These are phyloP conservation scores for Leptinotarsa peninsularis DNA, from an alignment of 2,888 invertebrate genomes.

Conservation along the genomic window DNA sequence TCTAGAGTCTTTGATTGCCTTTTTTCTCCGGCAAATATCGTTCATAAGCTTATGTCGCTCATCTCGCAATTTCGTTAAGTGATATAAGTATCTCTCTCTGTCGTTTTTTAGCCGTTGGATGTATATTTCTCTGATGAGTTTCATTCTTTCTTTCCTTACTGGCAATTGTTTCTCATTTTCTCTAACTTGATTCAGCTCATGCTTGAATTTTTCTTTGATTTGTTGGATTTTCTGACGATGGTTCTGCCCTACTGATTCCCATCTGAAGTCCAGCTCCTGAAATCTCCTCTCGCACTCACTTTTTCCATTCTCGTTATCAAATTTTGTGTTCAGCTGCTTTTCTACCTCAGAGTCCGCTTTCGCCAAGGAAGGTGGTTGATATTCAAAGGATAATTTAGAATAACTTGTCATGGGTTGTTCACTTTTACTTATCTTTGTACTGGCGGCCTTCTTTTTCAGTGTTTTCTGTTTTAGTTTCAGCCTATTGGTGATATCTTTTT, in stretches of 20 bases:
- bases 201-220: constrained; percentile 53
- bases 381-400: not conserved
- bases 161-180: constrained; percentile 49
- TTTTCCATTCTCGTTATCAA: constrained; percentile 50
- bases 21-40: constrained; percentile 48
- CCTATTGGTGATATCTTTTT: constrained; percentile 12
- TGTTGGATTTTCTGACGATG: constrained; percentile 52
- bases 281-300: constrained; percentile 55
- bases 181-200: constrained; percentile 50
- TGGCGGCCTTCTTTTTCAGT: constrained; percentile 21
- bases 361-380: not conserved
- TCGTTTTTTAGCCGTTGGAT: constrained; percentile 50
- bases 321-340: not conserved
- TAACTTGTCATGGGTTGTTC: not conserved
- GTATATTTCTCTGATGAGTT: constrained; percentile 52
- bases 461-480: constrained; percentile 21
- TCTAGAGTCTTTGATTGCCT: constrained; percentile 40
- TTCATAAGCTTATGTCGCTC: constrained; percentile 49
- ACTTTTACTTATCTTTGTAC: constrained; percentile 24
- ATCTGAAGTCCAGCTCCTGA: constrained; percentile 52
- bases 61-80: constrained; percentile 52
- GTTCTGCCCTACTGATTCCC: constrained; percentile 48
- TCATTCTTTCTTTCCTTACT: constrained; percentile 49
- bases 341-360: not conserved
- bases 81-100: constrained; percentile 52